Base-by-base conservation (phyloP, 2,888 invertebrate genomes). In the Lypha dubia region DNA sequence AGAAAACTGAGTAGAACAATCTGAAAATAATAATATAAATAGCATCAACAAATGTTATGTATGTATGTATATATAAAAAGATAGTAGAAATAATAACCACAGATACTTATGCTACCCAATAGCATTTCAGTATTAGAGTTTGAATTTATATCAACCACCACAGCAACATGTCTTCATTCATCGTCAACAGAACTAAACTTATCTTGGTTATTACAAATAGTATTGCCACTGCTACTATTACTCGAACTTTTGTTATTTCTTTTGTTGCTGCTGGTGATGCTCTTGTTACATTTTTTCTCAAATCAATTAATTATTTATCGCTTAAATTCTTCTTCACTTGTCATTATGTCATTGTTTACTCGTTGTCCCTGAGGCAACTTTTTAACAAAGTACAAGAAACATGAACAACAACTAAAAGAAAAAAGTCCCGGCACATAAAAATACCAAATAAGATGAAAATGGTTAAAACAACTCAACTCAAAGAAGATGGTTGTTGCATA, bases 281-380 rank as follows among this genome's bases (percentile, higher is more conserved):
- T 74, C 70, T 81, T 84, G 84, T 79, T 65, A 84, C 74, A 81
- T 84, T 86, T 79, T 84, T 80, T 73, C 77, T 89, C 89, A 90
- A 91, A 91, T 91, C 90, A 91, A 90, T 90, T 90, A 90, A 90
- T 90, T 90, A 90, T 91, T 91, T 91, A 90, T 91, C 90, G 89
- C 91, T 91, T 90, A 90, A 91, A 91, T 90, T 90, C 91, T 89
- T 89, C 89, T 89, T 89, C 90, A 89, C 91, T 91, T 91, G 91
- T 90, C 91, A 90, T 91, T 90, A 90, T 90, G 91, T 90, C 91
- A 91, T 91, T 91, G 91, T 90, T 91, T 91, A 89, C 90, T 89
- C 90, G 89, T 89, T 89, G 90, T 87, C 89, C 88, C 71, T 82
- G 79, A 70, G 73, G 84, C 81, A 81, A 81, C 81, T 77, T 81